phyloP scores from a whole-genome alignment of 2,797 vertebrate genomes.

The Poeciliopsis turneri region DNA sequence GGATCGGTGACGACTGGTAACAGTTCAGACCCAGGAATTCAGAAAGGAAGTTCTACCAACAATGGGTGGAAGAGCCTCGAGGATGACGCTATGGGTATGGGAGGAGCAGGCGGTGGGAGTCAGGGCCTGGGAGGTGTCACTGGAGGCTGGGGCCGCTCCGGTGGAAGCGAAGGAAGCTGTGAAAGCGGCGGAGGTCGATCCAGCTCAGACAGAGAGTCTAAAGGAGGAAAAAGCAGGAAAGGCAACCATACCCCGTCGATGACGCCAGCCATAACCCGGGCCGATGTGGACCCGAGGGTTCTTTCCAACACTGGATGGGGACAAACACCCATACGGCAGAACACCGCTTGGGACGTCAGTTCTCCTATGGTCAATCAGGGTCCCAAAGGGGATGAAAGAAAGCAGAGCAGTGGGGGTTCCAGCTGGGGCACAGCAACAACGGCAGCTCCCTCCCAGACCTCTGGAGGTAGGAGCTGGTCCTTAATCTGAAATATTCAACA shows the following conservation, averaged over 20 bases:
- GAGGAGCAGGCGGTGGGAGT: conserved; percentile 73
- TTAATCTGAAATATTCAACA: not conserved
- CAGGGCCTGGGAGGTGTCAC: conserved; percentile 56
- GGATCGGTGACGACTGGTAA: conserved; percentile 78
- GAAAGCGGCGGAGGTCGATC: conserved; percentile 88
- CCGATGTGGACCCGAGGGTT: conserved; percentile 93
- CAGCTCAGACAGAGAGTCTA: conserved; percentile 78
- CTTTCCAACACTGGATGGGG: conserved; percentile 98
- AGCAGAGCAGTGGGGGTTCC: conserved; percentile 87
- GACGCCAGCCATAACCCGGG: conserved; percentile 78
- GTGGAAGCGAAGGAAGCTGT: conserved; percentile 88
- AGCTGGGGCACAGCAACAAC: conserved; percentile 82
- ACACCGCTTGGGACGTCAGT: conserved; percentile 94
- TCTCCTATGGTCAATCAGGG: conserved; percentile 71
- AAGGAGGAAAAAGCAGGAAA: conserved; percentile 82
- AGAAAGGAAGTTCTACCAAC: conserved; percentile 85
- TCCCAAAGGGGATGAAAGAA: conserved; percentile 78
- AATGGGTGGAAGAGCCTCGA: conserved; percentile 94
- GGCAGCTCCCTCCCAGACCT: conserved; percentile 82
- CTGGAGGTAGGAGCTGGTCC: conserved; percentile 75
- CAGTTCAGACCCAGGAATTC: conserved; percentile 82
- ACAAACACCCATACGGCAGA: conserved; percentile 95
- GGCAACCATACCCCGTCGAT: conserved; percentile 76
- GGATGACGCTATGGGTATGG: conserved; percentile 88
- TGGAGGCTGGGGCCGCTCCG: conserved; percentile 82